phyloP scores from a whole-genome alignment of 2,888 invertebrate species.

The Drosophila hamatofila region DNA sequence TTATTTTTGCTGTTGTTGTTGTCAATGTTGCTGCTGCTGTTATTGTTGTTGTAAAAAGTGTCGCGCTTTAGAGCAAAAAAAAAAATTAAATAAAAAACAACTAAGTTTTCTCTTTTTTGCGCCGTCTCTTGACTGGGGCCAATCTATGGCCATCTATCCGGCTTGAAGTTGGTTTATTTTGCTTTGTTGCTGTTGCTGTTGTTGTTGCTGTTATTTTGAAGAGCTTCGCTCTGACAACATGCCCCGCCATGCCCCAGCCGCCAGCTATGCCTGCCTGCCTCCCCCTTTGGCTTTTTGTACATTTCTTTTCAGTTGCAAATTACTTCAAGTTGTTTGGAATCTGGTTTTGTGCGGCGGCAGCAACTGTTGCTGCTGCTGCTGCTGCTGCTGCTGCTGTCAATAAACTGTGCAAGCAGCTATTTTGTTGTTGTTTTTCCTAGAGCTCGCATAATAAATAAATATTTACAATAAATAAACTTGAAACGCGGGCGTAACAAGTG shows the following conservation, averaged over 20 bases:
- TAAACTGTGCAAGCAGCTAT: constrained; percentile 56
- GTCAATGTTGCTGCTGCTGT: constrained; percentile 30
- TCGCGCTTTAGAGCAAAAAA: constrained; percentile 38
- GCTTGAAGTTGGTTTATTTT: constrained; percentile 2
- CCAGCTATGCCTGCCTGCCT: not conserved
- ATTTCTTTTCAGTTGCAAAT: constrained; percentile 77
- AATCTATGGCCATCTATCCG: constrained; percentile 45
- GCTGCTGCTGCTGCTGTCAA: constrained; percentile 56
- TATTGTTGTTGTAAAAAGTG: constrained; percentile 45
- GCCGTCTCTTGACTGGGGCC: constrained; percentile 21
- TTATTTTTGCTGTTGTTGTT: constrained; percentile 11
- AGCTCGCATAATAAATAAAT: constrained; percentile 10
- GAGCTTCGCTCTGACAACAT: not conserved
- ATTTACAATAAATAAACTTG: constrained; percentile 15
- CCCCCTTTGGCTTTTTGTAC: constrained; percentile 45
- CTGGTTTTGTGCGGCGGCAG: constrained; percentile 45
- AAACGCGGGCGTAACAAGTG: constrained; percentile 8
- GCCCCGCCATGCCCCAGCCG: not conserved
- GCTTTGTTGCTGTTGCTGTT: no score
- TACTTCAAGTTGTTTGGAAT: constrained; percentile 67
- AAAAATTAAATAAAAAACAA: not conserved
- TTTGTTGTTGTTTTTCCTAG: constrained; percentile 33
- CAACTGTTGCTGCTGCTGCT: constrained; percentile 39
- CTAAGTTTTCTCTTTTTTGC: constrained; percentile 69
- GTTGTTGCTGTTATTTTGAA: not conserved